phyloP scores from a whole-genome alignment of 2,797 vertebrate species.

The Lates japonicus region DNA sequence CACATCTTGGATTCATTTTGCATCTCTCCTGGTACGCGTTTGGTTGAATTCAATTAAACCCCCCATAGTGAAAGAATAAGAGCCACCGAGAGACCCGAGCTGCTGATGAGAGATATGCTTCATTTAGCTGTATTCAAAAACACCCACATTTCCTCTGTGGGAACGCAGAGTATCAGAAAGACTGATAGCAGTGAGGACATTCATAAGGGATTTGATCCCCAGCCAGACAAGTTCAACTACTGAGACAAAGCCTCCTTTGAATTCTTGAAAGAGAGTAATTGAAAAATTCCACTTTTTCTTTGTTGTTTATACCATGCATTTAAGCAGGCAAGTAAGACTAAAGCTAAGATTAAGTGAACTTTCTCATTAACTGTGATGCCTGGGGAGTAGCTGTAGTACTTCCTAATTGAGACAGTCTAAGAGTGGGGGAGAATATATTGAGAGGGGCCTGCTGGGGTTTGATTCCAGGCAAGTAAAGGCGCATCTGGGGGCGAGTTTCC shows the following conservation, averaged over 20 bases:
- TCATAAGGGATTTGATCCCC: constrained; percentile 53
- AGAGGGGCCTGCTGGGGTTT: constrained; percentile 47
- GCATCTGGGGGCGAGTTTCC: constrained; percentile 28
- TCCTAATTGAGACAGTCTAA: constrained; percentile 61
- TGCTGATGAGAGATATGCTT: constrained; percentile 47
- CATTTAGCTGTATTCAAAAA: constrained; percentile 47
- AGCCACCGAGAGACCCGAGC: constrained; percentile 17
- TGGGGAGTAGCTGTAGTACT: constrained; percentile 49
- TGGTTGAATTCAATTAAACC: constrained; percentile 43
- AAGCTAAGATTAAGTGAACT: constrained; percentile 63
- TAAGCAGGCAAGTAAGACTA: constrained; percentile 57
- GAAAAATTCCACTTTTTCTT: constrained; percentile 51
- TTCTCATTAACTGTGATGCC: constrained; percentile 66
- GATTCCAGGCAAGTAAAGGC: constrained; percentile 37
- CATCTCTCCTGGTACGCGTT: not conserved
- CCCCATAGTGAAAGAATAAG: constrained; percentile 7
- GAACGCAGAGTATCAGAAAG: constrained; percentile 12
- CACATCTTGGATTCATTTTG: constrained; percentile 12
- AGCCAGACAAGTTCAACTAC: constrained; percentile 53
- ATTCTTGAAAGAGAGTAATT: constrained; percentile 59
- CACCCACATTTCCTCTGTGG: constrained; percentile 20
- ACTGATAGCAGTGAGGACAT: constrained; percentile 8
- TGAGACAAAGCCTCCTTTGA: constrained; percentile 52
- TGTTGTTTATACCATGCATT: constrained; percentile 52
- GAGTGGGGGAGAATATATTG: constrained; percentile 46